These are phyloP conservation scores for Mola mola DNA, from an alignment of 2,113 vertebrate species.

Conservation along the genomic window DNA sequence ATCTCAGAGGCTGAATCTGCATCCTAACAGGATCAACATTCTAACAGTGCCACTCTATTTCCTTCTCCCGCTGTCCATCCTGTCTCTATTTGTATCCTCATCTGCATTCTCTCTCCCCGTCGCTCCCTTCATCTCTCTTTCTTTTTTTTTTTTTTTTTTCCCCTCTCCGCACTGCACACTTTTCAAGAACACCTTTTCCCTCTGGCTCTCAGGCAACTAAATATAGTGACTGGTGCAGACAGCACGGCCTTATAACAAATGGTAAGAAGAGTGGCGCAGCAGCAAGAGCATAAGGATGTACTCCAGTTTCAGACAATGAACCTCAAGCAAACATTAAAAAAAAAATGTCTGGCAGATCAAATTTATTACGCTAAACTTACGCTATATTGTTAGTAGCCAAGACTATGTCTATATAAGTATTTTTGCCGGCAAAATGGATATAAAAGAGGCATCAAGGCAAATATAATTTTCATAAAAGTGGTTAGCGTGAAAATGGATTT, in stretches of 20 bases:
- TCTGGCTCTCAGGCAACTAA: constrained; percentile 71
- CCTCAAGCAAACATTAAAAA: constrained; percentile 1
- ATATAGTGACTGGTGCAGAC: constrained; percentile 80
- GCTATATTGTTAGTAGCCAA: no score
- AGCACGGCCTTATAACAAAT: constrained; percentile 73
- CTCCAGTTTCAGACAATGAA: constrained; percentile 17
- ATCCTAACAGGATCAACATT: constrained; percentile 37
- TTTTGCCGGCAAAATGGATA: no score
- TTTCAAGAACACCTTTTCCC: constrained; percentile 76
- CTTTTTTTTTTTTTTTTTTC: background rate
- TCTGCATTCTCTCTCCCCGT: constrained; percentile 36
- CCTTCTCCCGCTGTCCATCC: background rate
- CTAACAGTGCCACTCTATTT: no score
- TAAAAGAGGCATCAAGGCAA: no score
- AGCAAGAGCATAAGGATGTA: constrained; percentile 18
- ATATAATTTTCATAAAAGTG: no score
- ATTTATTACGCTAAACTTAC: no score
- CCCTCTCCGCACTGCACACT: constrained; percentile 61
- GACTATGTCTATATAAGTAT: no score
- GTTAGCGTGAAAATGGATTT: no score
- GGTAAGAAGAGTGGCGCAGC: constrained; percentile 56
- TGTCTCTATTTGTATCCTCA: constrained; percentile 17
- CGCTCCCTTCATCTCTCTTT: background rate
- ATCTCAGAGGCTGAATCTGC: no score
- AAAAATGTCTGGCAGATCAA: no score